Evolutionary conservation across 2,797 vertebrate genomes (phyloP), one percentile per base, ranked within the genome.

Genomic region (Sebastes jordani): DNA sequence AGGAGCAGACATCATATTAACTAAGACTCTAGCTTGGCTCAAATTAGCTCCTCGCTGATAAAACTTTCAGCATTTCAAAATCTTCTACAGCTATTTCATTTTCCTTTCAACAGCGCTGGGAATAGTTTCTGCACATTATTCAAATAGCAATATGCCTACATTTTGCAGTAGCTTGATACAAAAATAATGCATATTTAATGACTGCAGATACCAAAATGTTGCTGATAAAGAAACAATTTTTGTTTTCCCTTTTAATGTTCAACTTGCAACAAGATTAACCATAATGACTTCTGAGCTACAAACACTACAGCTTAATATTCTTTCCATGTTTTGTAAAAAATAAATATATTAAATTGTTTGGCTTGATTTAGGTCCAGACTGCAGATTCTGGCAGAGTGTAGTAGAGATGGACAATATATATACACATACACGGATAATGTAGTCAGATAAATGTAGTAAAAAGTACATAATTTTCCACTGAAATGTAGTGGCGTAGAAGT

Each of bases 1-100:
- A 70, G 54, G 42, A 81, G 62, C 79, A 84, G 78, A 76, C 72
- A 42, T 62, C 22, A 63, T 74, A 81, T 86, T 85, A 83, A 27
- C 10, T 74, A 27, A 38, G 62, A 78, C 66, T 82, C 70, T 14
- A 61, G 29, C 52, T 72, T 6, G 11, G 2, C 74, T 81, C 11
- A 6, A 38, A 78, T 74, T 46, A 79, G 34, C 56, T 83, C 27
- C 13, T 61, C 42, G 9, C 32, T 61, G 30, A 69, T 72, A 73
- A 63, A 86, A 83, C 9, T 30, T 69, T 42, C 14, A 59, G 6
- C 60, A n/a, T 80, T 54, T 84, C 16, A 27, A 85, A 79, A 77
- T 65, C 42, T 27, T 70, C 25, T 10, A 36, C 20, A 63, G 16
- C 27, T 46, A 42, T 73, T 82, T 83, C 42, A 64, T 16, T 25